These are phyloP conservation scores for Rhyacophila brunnea DNA, from an alignment of 1,140 invertebrate genomes.

Conservation along the genomic window DNA sequence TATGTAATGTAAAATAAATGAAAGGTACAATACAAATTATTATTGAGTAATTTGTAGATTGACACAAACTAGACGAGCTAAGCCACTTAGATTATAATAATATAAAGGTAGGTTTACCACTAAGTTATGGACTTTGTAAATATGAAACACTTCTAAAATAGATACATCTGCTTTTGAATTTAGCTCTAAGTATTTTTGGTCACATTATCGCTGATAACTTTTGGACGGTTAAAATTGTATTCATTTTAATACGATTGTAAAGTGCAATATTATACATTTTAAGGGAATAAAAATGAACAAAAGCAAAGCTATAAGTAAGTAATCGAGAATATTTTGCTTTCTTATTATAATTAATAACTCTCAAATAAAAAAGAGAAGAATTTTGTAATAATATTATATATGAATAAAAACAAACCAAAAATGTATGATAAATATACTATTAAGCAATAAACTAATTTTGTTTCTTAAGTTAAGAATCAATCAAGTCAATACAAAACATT, in stretches of 20 bases:
- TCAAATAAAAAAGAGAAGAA: no score
- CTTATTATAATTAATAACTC: no score
- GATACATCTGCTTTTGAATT: no score
- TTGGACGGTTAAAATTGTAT: no score
- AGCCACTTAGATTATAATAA: conserved; percentile 17
- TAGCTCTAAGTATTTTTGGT: no score
- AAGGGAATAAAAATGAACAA: no score
- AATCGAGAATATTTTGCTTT: no score
- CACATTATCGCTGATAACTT: no score
- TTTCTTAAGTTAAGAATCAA: conserved; percentile 22
- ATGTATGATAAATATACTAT: neutral
- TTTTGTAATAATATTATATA: conserved; percentile 4
- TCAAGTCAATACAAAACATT: neutral
- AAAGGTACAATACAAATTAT: conserved; percentile 22
- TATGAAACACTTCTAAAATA: neutral
- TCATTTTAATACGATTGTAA: no score
- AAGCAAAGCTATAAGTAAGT: no score
- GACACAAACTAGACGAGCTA: conserved; percentile 17
- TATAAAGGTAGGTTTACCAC: conserved; percentile 7
- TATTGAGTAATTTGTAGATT: conserved; percentile 19
- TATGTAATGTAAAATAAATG: conserved; percentile 13
- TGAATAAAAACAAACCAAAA: neutral
- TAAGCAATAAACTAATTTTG: conserved; percentile 31
- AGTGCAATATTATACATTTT: no score
- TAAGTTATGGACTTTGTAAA: conserved; percentile 19